Base-by-base conservation (phyloP, 2,888 invertebrate species). In the Drosophila phalerata region DNA sequence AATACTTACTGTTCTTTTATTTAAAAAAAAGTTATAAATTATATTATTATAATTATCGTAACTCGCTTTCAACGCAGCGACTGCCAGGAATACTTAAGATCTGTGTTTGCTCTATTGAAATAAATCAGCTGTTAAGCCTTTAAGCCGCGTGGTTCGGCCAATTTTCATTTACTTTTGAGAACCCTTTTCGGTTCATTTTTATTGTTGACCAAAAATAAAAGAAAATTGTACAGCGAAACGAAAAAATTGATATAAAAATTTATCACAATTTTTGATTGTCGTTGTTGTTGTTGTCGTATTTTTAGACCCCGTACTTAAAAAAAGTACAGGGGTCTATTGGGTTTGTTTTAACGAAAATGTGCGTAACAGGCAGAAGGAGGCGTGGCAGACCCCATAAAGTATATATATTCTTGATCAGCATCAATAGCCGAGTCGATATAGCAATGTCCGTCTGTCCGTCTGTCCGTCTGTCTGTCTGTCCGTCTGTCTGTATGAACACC, bases 231-330 rank as follows among this genome's bases (percentile, higher is more conserved):
- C 57, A 61, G 25, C 56, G 69, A 45, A 69, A 74, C 66, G 69
- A 65, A 77, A 65, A 73, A 79, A 81, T 74, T 74, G 47, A 68
- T 61, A 69, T 69, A 73, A 82, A 83, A 80, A 82, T 76, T 63
- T 85, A 83, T 77, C 70, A 67, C 66, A 75, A 76, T 78, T 68
- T 57, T 43, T 57, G 52, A 37, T 10, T 48, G 43, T 69, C 34
- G 49, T 55, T 47, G 34, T 53, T 22, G 30, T 25, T 34, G 53
- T 45, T 28, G 19, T 25, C 49, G 56, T 11, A 6, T 43, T 71
- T 74, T 84, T n/a, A n/a, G n/a, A n/a, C n/a, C n/a, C n/a, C n/a
- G n/a, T n/a, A n/a, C n/a, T n/a, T n/a, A n/a, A n/a, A n/a, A n/a
- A n/a, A n/a, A n/a, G n/a, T n/a, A n/a, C n/a, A n/a, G n/a, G n/a